Conservation (phyloP, 2,113 vertebrate species). For the Tetrao urogallus region DNA sequence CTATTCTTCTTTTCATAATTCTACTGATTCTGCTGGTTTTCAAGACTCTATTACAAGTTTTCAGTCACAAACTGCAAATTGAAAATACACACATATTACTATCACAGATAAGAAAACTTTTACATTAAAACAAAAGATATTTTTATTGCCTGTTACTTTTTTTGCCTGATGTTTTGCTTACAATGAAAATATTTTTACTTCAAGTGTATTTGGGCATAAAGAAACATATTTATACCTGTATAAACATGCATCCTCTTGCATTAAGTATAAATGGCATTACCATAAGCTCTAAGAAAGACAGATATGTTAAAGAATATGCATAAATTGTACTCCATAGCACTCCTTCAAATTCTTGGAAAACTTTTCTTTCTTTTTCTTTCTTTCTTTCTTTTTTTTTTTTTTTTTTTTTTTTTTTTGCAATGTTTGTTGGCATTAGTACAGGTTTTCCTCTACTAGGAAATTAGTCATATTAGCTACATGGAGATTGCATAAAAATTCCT, state of each 20-base stretch:
- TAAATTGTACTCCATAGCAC: not conserved
- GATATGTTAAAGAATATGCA: not conserved
- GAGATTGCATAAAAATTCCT: not conserved
- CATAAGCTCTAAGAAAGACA: not conserved
- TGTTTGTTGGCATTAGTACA: not conserved
- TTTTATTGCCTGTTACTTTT: not conserved
- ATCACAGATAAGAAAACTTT: not conserved
- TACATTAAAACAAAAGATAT: not conserved
- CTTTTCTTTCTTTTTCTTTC: not conserved
- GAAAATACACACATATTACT: slow-evolving; percentile 29
- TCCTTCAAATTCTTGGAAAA: not conserved
- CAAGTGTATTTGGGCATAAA: not conserved
- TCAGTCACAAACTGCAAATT: slow-evolving; percentile 16
- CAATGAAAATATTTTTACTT: not conserved
- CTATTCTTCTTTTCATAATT: not conserved
- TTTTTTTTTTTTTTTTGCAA: not conserved
- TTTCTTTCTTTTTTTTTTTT: not conserved
- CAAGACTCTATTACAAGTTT: slow-evolving; percentile 18
- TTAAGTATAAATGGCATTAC: not conserved
- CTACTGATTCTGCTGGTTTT: slow-evolving; percentile 30
- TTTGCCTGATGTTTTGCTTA: not conserved
- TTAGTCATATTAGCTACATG: not conserved
- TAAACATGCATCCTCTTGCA: not conserved
- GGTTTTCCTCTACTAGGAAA: not conserved
- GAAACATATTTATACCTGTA: not conserved